phyloP scores from a whole-genome alignment of 2,797 vertebrate genomes.

The Trematomus bernacchii region DNA sequence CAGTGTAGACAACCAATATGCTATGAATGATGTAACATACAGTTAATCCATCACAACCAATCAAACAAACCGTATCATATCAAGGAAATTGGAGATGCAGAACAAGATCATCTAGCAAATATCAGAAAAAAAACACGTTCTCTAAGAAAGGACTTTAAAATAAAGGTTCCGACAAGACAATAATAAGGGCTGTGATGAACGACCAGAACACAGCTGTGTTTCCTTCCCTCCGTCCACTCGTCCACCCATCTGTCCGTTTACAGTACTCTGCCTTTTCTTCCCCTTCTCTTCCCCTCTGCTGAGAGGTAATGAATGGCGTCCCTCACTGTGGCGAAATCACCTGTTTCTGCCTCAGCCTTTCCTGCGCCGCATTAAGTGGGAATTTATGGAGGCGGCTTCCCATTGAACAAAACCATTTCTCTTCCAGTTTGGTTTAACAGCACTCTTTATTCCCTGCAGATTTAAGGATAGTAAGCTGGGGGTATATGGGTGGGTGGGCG shows the following conservation, averaged over 20 bases:
- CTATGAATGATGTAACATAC: background rate
- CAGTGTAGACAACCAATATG: background rate
- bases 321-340: constrained; percentile 74
- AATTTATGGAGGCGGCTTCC: constrained; percentile 83
- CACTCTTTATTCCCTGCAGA: constrained; percentile 83
- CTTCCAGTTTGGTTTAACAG: constrained; percentile 86
- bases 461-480: constrained; percentile 76
- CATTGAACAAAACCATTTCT: constrained; percentile 85
- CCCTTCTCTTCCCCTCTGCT: constrained; percentile 41
- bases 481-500: constrained; percentile 5
- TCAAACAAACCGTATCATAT: constrained; percentile 4
- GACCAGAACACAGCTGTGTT: background rate
- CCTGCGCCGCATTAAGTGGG: constrained; percentile 80
- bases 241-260: constrained; percentile 63
- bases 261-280: constrained; percentile 41
- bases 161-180: background rate
- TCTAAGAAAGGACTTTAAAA: background rate
- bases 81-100: constrained; percentile 1
- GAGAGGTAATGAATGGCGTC: constrained; percentile 76
- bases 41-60: constrained; percentile 5
- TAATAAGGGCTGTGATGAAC: too few species aligned
- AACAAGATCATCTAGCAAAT: background rate
- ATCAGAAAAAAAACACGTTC: background rate
- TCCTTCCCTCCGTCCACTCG: constrained; percentile 13
- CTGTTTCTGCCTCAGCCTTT: constrained; percentile 81